phyloP scores from a whole-genome alignment of 2,797 vertebrate genomes.

The Mus minutoides region DNA sequence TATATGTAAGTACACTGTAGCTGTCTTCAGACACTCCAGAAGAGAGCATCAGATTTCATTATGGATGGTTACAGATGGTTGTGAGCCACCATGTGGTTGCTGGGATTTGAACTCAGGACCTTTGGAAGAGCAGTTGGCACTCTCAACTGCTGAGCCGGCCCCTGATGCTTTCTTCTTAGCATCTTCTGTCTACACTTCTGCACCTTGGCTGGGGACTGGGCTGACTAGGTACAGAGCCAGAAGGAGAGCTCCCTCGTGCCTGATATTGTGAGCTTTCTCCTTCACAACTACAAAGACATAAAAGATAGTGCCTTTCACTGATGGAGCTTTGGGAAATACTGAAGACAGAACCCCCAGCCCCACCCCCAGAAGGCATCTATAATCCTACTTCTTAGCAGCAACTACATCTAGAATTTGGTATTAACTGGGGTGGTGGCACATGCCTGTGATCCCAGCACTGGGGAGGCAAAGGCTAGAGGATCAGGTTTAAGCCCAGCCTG shows the following conservation, averaged over 20 bases:
- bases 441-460: background rate
- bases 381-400: background rate
- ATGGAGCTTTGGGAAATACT: background rate
- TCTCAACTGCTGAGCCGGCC: too few species aligned
- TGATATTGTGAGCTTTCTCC: background rate
- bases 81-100: too few species aligned
- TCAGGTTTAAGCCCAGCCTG: background rate
- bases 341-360: background rate
- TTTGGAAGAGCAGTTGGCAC: too few species aligned
- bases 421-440: background rate
- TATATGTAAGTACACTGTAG: too few species aligned
- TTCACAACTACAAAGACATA: background rate
- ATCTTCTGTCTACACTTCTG: background rate
- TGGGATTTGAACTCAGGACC: too few species aligned
- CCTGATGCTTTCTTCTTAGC: background rate
- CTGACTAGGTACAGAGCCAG: background rate
- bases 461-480: background rate
- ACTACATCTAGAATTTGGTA: background rate
- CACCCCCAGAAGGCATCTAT: background rate
- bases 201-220: background rate
- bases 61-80: too few species aligned
- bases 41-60: too few species aligned
- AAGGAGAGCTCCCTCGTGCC: background rate
- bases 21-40: too few species aligned
- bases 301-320: background rate